phyloP scores from a whole-genome alignment of 2,888 invertebrate genomes.

The Chloroclysta siterata region DNA sequence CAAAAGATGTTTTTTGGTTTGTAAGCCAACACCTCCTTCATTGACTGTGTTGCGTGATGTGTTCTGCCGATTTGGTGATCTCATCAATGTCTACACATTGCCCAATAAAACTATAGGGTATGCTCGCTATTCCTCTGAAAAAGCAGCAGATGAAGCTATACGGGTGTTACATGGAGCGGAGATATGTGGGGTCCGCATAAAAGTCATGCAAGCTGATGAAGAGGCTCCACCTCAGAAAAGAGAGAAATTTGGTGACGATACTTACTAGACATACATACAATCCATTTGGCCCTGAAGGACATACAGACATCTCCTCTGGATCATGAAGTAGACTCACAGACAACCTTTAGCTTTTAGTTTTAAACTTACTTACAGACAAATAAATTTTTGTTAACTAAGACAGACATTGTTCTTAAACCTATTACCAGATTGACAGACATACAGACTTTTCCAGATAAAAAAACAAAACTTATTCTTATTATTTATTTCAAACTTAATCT shows the following conservation, averaged over 20 bases:
- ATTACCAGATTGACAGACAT: slow-evolving; percentile 9
- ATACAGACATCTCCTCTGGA: slow-evolving; percentile 3
- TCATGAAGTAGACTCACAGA: slow-evolving; percentile 5
- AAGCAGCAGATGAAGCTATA: slow-evolving; percentile 91
- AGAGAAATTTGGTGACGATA: slow-evolving; percentile 44
- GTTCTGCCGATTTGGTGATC: slow-evolving; percentile 95
- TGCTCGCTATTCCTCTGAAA: slow-evolving; percentile 91
- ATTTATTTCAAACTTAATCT: slow-evolving; percentile 45
- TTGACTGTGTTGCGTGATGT: slow-evolving; percentile 92
- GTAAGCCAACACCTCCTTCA: slow-evolving; percentile 88
- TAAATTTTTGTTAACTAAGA: slow-evolving; percentile 29
- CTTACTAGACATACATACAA: slow-evolving; percentile 38
- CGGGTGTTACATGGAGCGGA: slow-evolving; percentile 91
- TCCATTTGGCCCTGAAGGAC: slow-evolving; percentile 11
- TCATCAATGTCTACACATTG: slow-evolving; percentile 95
- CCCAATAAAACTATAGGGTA: slow-evolving; percentile 96
- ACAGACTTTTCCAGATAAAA: slow-evolving; percentile 30
- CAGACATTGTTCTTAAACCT: slow-evolving; percentile 52
- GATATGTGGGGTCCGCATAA: slow-evolving; percentile 93
- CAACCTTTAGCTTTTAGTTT: slow-evolving; percentile 30
- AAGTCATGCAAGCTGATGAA: slow-evolving; percentile 95
- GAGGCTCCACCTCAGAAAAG: slow-evolving; percentile 62
- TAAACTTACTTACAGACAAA: slow-evolving; percentile 49
- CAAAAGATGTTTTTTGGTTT: slow-evolving; percentile 88
- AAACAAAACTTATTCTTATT: slow-evolving; percentile 16